Conservation (phyloP, 2,797 vertebrate genomes). For the Acanthis flammea region DNA sequence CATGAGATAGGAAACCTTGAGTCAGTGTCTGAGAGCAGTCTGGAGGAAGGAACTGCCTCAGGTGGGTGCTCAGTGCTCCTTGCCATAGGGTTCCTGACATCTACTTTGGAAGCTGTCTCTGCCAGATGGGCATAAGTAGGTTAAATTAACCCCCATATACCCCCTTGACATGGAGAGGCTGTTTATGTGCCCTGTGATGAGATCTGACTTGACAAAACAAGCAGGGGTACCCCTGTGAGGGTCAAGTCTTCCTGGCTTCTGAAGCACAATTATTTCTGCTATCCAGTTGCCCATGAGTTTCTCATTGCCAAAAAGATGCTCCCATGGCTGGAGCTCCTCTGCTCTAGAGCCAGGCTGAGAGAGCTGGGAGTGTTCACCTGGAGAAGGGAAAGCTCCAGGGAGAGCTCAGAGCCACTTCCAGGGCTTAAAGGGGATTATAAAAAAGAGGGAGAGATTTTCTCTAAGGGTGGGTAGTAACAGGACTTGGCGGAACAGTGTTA, state of each 20-base stretch:
- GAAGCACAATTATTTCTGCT: background rate
- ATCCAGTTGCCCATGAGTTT: background rate
- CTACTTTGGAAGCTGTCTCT: background rate
- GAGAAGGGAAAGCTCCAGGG: background rate
- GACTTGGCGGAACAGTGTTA: background rate
- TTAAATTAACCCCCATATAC: background rate
- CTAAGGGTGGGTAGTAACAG: accelerated
- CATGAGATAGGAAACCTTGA: background rate
- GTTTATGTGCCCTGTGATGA: background rate
- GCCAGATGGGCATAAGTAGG: background rate
- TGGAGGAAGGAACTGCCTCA: background rate
- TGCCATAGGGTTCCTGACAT: background rate
- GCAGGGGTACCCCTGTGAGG: background rate
- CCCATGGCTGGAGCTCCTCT: background rate
- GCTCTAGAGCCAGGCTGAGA: background rate
- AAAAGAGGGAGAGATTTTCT: background rate
- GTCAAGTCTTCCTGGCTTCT: background rate
- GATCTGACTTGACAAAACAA: background rate
- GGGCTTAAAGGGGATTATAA: background rate
- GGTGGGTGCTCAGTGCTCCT: background rate
- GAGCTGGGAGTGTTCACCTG: background rate
- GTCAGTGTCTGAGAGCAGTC: background rate
- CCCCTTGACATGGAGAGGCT: background rate
- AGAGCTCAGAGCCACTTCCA: background rate
- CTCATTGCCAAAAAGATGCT: background rate